Base-by-base conservation (phyloP, 35 echinoderm and acorn worm genomes). In the Ophiothrix spiculata region DNA sequence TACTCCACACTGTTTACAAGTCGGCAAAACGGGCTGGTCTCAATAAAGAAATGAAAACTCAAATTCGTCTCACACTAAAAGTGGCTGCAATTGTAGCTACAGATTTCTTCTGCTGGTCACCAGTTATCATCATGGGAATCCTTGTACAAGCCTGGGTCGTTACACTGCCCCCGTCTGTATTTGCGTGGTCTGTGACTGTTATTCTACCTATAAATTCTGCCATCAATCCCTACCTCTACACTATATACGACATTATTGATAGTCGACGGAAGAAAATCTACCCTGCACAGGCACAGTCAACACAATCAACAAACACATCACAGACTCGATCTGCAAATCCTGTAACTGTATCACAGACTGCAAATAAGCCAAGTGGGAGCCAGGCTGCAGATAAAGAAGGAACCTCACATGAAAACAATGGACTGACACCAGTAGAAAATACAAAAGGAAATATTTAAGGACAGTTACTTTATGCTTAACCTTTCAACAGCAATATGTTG, bases 91-190 rank as follows among this genome's bases (percentile, higher is more conserved):
- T 90, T 32, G 88, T 90, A 1, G 19, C 40, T 15, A 90, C 88
- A 4, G 81, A 90, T 37, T 75, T 90, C 34, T 39, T 45, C 15
- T 90, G 88, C 36, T 90, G 88, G 88, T 36, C 83, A 45, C 88
- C 88, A 15, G 64, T 85, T 0, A 85, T 90, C 88, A 39, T 90
- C 25, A 85, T 90, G 80, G 74, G 81, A 4, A 40, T 90, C 36
- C 42, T 77, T 36, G 73, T 63, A n/a, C 49, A 39, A 23, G 0
- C 17, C 41, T 40, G 86, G 8, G 87, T 32, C 35, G 31, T 89
- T 0, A 31, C 75, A 10, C 75, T 90, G 1, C 80, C 80, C 0
- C 39, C 60, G n/a, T 37, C 75, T 17, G 74, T 83, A 0, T 90
- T 83, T 75, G 80, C 88, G 0, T 89, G 87, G 79, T 73, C 80